phyloP scores from a whole-genome alignment of 1,140 invertebrate genomes.

The Calycopis cecrops region DNA sequence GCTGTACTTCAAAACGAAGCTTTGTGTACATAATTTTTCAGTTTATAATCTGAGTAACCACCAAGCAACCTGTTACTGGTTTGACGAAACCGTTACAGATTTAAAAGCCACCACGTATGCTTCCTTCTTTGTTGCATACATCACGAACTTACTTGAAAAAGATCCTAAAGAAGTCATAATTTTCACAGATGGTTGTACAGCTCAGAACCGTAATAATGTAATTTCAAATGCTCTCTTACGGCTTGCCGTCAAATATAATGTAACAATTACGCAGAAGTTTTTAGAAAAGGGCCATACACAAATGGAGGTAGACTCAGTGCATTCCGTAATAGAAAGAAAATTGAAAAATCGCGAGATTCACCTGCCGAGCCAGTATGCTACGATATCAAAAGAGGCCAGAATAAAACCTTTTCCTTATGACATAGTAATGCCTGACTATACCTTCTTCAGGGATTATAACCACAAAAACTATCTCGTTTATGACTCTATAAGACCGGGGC shows the following conservation, averaged over 20 bases:
- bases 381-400: constrained; percentile 23
- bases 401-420: constrained; percentile 22
- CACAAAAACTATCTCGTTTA: constrained; percentile 19
- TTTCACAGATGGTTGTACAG: too few relatives aligned
- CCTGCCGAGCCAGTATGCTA: constrained; percentile 21
- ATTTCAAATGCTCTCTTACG: constrained; percentile 43
- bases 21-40: too few relatives aligned
- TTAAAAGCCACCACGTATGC: too few relatives aligned
- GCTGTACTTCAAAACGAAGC: too few relatives aligned
- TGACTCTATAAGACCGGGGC: constrained; percentile 21
- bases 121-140: too few relatives aligned
- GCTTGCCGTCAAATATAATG: constrained; percentile 35
- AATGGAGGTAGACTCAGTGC: constrained; percentile 45
- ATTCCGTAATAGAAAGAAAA: constrained; percentile 20
- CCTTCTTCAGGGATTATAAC: constrained; percentile 22
- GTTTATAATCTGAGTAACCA: too few relatives aligned
- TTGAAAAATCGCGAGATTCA: constrained; percentile 19
- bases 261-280: constrained; percentile 49
- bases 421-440: constrained; percentile 20
- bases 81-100: too few relatives aligned
- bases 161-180: too few relatives aligned
- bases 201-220: constrained; percentile 46
- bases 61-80: too few relatives aligned
- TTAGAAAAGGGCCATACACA: constrained; percentile 53
- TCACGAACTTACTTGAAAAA: too few relatives aligned